These are phyloP conservation scores for Acanthurus tractus DNA, from an alignment of 2,797 vertebrate species.

Conservation along the genomic window DNA sequence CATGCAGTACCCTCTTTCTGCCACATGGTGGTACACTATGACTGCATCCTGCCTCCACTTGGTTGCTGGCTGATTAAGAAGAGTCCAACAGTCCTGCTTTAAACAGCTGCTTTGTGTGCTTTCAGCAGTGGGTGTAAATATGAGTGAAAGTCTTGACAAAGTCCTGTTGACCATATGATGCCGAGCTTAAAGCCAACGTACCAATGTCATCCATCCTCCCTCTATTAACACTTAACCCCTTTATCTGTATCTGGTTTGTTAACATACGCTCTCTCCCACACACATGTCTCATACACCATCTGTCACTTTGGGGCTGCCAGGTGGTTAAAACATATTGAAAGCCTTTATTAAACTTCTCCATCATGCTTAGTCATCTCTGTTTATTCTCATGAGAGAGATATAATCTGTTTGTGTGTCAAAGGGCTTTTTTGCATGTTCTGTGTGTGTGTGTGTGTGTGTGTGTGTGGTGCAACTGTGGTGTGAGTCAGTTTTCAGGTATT, in stretches of 20 bases:
- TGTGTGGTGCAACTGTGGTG: conserved; percentile 41
- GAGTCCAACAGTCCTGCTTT: not conserved
- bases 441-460: conserved; percentile 7
- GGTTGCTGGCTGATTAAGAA: not conserved
- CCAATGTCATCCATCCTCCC: not conserved
- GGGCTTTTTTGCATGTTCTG: conserved; percentile 9
- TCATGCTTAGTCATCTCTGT: conserved; percentile 34
- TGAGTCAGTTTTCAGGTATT: conserved; percentile 39
- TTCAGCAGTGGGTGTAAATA: not conserved
- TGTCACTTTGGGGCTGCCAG: conserved; percentile 47
- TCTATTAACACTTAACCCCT: conserved; percentile 3
- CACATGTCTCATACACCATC: conserved; percentile 33
- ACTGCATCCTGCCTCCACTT: not conserved
- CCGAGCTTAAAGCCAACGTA: conserved; percentile 1
- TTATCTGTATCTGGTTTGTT: not conserved
- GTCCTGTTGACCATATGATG: not conserved
- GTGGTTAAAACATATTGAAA: conserved; percentile 29
- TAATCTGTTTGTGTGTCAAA: not conserved
- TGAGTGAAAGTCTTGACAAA: not conserved
- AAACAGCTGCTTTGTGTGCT: not conserved
- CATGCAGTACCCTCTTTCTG: conserved; percentile 23
- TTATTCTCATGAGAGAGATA: conserved; percentile 21
- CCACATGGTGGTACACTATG: conserved; percentile 64
- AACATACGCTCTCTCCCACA: not conserved
- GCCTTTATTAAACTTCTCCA: conserved; percentile 24